A percentile compares a stretch with the other conserved stretches of the same genome.
phyloP scores from a whole-genome alignment of 2,113 vertebrate species.

The Apeltes quadracus region DNA sequence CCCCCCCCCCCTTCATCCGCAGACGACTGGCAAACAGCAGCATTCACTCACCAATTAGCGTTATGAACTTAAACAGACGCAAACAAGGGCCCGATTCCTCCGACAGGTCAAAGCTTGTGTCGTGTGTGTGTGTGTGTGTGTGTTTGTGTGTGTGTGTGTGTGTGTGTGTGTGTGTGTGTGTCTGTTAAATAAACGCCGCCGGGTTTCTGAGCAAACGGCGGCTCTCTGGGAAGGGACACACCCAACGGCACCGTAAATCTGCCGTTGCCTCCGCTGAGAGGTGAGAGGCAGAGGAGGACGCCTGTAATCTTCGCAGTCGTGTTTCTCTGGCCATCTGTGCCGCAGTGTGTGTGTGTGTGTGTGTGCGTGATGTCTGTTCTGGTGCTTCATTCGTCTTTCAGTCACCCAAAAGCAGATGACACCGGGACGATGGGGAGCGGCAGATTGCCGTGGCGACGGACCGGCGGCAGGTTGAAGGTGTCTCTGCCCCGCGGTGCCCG shows the following conservation, averaged over 20 bases:
- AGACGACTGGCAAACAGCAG: conserved; percentile 56
- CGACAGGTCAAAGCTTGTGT: conserved; percentile 13
- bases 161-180: too few relatives aligned
- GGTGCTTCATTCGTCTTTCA: conserved; percentile 78
- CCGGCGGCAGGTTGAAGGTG: conserved; percentile 77
- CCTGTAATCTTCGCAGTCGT: conserved; percentile 64
- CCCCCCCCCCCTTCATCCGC: conserved; percentile 55
- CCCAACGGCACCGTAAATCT: conserved; percentile 44
- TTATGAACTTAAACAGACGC: conserved; percentile 35
- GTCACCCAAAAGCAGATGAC: conserved; percentile 83
- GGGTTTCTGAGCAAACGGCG: too few relatives aligned
- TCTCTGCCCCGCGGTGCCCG: conserved; percentile 70
- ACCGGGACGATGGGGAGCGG: conserved; percentile 75
- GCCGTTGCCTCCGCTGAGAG: conserved; percentile 52
- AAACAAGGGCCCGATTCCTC: conserved; percentile 15
- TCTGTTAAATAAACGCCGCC: too few relatives aligned
- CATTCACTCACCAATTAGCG: conserved; percentile 52
- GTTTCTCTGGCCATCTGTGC: conserved; percentile 74
- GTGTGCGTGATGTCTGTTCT: conserved; percentile 68
- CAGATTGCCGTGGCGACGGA: conserved; percentile 76
- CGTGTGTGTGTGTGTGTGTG: too few relatives aligned
- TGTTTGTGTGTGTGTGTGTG: too few relatives aligned
- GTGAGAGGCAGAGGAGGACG: conserved; percentile 57
- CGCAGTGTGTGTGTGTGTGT: conserved; percentile 59
- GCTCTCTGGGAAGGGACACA: conserved; percentile 40